Conservation (phyloP, 2,797 vertebrate species). For the Xiphorhynchus erythropygius region DNA sequence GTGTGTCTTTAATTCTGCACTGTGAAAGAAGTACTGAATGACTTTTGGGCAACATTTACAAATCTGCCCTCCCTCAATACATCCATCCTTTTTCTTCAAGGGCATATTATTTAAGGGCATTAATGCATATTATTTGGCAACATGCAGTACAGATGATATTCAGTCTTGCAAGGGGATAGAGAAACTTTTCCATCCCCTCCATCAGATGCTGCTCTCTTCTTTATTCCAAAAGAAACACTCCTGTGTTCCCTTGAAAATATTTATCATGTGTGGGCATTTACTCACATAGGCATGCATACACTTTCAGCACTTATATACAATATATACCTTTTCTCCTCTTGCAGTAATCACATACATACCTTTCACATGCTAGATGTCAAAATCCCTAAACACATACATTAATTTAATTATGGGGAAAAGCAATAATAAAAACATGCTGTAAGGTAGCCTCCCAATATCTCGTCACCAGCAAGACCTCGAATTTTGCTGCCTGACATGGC, state of each 20-base stretch:
- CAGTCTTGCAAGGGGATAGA: not conserved
- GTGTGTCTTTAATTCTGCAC: slow-evolving; percentile 67
- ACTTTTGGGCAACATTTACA: slow-evolving; percentile 73
- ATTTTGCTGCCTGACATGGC: not conserved
- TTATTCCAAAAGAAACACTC: not conserved
- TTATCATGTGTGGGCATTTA: not conserved
- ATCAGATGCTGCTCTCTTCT: not conserved
- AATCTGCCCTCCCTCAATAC: slow-evolving; percentile 42
- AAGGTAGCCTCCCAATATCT: not conserved
- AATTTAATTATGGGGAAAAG: no score
- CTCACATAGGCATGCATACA: not conserved
- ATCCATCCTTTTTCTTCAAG: slow-evolving; percentile 35
- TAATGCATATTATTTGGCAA: slow-evolving; percentile 50
- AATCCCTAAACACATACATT: not conserved
- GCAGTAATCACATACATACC: not conserved
- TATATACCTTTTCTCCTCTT: not conserved
- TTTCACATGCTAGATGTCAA: not conserved
- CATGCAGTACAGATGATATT: not conserved
- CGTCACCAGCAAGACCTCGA: fast-evolving
- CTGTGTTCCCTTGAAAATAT: not conserved
- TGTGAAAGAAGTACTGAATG: slow-evolving; percentile 71
- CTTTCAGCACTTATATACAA: not conserved
- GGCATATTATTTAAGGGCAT: slow-evolving; percentile 52
- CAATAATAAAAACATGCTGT: not conserved
- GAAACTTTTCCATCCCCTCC: not conserved